phyloP scores from a whole-genome alignment of 2,113 vertebrate genomes.

The Siniperca chuatsi region DNA sequence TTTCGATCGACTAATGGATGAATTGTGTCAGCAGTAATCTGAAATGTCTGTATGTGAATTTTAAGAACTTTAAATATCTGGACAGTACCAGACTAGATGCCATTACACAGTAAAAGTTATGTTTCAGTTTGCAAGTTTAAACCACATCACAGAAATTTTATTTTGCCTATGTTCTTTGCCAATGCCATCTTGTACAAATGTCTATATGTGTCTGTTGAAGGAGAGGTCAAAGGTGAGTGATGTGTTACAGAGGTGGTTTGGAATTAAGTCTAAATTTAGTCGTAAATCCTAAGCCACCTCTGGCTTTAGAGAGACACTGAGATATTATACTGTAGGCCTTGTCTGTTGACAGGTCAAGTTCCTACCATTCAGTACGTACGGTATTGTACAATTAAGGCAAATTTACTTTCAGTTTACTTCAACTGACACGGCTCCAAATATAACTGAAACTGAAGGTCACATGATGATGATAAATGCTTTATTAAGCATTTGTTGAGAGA shows the following conservation, averaged over 20 bases:
- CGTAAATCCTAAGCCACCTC: slow-evolving; percentile 52
- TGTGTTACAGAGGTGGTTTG: slow-evolving; percentile 63
- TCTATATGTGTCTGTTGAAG: slow-evolving; percentile 1
- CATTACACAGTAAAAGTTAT: not conserved
- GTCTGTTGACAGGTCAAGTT: not conserved
- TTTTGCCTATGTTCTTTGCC: not conserved
- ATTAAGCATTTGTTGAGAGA: not conserved
- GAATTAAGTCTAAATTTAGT: slow-evolving; percentile 65
- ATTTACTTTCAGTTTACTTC: slow-evolving; percentile 24
- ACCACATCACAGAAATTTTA: not conserved
- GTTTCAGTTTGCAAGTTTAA: not conserved
- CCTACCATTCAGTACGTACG: not conserved
- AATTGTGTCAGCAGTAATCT: not conserved
- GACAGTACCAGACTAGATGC: not conserved
- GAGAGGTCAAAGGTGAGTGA: slow-evolving; percentile 58
- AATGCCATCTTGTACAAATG: not conserved
- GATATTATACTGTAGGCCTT: slow-evolving; percentile 17
- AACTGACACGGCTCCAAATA: slow-evolving; percentile 7
- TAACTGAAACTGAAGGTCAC: slow-evolving; percentile 3
- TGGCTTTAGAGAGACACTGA: slow-evolving; percentile 41
- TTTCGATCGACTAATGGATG: not conserved
- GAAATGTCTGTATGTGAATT: not conserved
- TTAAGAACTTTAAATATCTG: not conserved
- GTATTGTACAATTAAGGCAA: slow-evolving; percentile 13
- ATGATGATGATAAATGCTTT: not conserved